Percentiles rank a stretch among this genome's conserved stretches.
Conservation (phyloP, 2,797 vertebrate species). For the Danionella dracula region DNA sequence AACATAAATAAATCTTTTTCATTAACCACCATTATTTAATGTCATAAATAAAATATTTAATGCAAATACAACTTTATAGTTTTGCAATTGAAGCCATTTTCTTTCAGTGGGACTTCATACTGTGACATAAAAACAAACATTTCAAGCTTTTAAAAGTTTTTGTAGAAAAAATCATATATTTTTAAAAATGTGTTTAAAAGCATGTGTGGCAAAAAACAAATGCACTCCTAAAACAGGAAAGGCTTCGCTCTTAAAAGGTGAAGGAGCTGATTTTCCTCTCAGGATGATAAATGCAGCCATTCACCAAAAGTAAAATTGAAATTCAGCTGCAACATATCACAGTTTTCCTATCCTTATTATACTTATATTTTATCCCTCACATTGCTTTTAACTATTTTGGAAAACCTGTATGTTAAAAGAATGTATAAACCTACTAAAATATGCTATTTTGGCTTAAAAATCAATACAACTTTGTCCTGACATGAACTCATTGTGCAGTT, state of each 20-base stretch:
- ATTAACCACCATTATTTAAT: too few relatives aligned
- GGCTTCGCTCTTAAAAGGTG: constrained; percentile 21
- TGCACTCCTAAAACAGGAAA: neutral
- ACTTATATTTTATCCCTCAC: too few relatives aligned
- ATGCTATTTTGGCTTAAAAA: neutral
- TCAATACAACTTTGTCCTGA: neutral
- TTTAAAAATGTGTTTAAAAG: too few relatives aligned
- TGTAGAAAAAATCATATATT: too few relatives aligned
- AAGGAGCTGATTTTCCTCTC: constrained; percentile 5
- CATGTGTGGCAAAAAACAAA: too few relatives aligned
- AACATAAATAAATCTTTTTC: too few relatives aligned
- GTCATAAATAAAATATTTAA: too few relatives aligned
- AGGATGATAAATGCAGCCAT: constrained; percentile 15
- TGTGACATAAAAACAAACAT: too few relatives aligned
- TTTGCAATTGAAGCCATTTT: too few relatives aligned
- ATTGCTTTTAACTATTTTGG: neutral
- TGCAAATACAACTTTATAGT: too few relatives aligned
- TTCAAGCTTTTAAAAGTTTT: too few relatives aligned
- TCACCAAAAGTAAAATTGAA: constrained; percentile 11
- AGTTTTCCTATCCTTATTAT: neutral
- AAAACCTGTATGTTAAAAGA: neutral
- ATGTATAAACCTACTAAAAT: neutral
- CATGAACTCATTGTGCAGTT: neutral
- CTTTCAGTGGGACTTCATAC: too few relatives aligned
- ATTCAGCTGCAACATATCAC: constrained; percentile 15